phyloP scores from a whole-genome alignment of 2,888 invertebrate genomes.

The Tromatobia lineatoria region DNA sequence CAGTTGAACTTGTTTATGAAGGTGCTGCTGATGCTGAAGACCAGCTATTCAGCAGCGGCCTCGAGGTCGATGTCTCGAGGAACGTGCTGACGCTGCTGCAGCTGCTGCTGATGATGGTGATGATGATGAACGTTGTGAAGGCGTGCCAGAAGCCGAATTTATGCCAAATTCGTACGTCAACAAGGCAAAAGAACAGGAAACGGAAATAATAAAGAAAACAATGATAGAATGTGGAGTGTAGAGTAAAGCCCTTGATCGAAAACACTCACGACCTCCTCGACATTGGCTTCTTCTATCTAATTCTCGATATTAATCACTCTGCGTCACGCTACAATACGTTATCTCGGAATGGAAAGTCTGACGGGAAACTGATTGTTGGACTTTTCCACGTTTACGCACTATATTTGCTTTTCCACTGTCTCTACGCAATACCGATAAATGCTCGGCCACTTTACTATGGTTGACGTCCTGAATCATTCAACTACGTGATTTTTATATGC shows the following conservation, averaged over 20 bases:
- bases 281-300: not conserved
- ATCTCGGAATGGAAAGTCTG: not conserved
- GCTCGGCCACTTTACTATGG: not conserved
- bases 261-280: conserved; percentile 21
- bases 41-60: conserved; percentile 56
- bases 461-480: not conserved
- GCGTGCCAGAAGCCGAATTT: conserved; percentile 79
- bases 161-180: conserved; percentile 82
- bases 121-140: conserved; percentile 41
- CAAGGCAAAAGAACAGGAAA: conserved; percentile 81
- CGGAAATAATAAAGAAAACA: conserved; percentile 70
- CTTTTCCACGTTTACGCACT: not conserved
- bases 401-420: not conserved
- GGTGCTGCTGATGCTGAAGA: conserved; percentile 39
- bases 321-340: not conserved
- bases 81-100: conserved; percentile 62
- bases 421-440: not conserved
- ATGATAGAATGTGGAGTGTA: conserved; percentile 56
- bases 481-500: not conserved
- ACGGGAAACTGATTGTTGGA: not conserved
- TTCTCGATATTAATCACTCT: not conserved
- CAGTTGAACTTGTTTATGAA: not conserved
- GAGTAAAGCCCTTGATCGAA: conserved; percentile 21
- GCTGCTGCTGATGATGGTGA: conserved; percentile 50
- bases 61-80: conserved; percentile 67